Percentiles rank a stretch among this genome's conserved stretches.
phyloP scores from a whole-genome alignment of 2,797 vertebrate genomes.

The Merluccius polli region DNA sequence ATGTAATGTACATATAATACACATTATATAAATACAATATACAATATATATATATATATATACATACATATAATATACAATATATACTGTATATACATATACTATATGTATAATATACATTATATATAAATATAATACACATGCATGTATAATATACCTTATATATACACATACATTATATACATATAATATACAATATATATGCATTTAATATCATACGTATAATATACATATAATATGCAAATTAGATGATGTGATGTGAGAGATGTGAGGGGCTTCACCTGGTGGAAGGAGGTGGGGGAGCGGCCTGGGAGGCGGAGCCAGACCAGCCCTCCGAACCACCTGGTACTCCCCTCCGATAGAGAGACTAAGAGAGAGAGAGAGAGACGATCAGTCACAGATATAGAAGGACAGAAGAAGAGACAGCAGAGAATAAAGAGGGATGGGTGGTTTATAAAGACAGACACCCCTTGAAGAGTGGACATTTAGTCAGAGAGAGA shows the following conservation, averaged over 20 bases:
- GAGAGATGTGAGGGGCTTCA: slow-evolving; percentile 27
- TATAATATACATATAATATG: too few relatives aligned
- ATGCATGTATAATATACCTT: not conserved
- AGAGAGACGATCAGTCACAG: not conserved
- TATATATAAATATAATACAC: not conserved
- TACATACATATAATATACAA: too few relatives aligned
- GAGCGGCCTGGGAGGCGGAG: slow-evolving; percentile 54
- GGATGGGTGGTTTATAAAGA: too few relatives aligned
- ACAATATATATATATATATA: too few relatives aligned
- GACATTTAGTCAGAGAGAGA: too few relatives aligned
- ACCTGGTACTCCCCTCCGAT: not conserved
- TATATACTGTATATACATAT: not conserved
- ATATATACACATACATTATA: not conserved
- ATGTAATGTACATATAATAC: slow-evolving; percentile 21
- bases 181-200: not conserved
- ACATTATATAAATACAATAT: not conserved
- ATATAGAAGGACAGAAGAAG: not conserved
- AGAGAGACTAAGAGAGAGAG: not conserved
- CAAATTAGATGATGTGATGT: not conserved
- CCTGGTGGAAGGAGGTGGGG: slow-evolving; percentile 68
- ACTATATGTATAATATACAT: not conserved
- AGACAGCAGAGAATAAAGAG: too few relatives aligned
- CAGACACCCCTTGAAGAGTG: too few relatives aligned
- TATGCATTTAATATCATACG: not conserved
- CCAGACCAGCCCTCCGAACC: slow-evolving; percentile 75